Conservation (phyloP, 2,797 vertebrate genomes). For the Acipenser transmontanus region DNA sequence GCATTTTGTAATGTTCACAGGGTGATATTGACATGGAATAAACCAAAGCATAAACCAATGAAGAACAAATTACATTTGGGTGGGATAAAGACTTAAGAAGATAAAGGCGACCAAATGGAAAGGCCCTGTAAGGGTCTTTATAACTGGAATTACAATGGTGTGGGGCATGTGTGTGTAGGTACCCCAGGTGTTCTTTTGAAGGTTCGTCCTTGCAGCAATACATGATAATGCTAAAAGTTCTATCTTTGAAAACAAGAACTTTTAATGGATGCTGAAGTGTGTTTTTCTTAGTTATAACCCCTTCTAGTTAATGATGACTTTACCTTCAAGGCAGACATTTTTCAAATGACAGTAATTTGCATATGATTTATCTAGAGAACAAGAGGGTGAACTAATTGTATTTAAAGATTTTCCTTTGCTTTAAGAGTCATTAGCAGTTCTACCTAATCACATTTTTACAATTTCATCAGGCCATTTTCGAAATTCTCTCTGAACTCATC, state of each 20-base stretch:
- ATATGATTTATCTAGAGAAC: slow-evolving; percentile 97
- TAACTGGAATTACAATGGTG: too few species aligned
- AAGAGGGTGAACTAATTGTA: slow-evolving; percentile 87
- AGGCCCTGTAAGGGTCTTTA: too few species aligned
- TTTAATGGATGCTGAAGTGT: slow-evolving; percentile 68
- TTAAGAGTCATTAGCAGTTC: slow-evolving; percentile 98
- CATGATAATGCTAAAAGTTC: slow-evolving; percentile 12
- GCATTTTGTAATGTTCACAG: too few species aligned
- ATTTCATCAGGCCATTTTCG: slow-evolving; percentile 98
- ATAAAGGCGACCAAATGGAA: too few species aligned
- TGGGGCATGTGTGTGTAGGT: too few species aligned
- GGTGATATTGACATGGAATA: too few species aligned
- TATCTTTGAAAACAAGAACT: slow-evolving; percentile 29
- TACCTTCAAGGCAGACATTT: slow-evolving; percentile 90
- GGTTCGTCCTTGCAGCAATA: not conserved
- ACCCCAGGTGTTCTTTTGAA: too few species aligned
- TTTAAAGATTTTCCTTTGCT: slow-evolving; percentile 97
- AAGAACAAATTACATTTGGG: too few species aligned
- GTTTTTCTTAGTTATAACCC: slow-evolving; percentile 57
- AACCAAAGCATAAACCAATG: too few species aligned
- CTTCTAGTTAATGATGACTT: slow-evolving; percentile 78
- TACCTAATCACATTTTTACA: slow-evolving; percentile 95
- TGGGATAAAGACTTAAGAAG: too few species aligned
- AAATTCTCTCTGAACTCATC: slow-evolving; percentile 95
- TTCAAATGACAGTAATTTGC: slow-evolving; percentile 94